Base-by-base conservation (phyloP, 2,113 vertebrate species). In the Onychostoma macrolepis region DNA sequence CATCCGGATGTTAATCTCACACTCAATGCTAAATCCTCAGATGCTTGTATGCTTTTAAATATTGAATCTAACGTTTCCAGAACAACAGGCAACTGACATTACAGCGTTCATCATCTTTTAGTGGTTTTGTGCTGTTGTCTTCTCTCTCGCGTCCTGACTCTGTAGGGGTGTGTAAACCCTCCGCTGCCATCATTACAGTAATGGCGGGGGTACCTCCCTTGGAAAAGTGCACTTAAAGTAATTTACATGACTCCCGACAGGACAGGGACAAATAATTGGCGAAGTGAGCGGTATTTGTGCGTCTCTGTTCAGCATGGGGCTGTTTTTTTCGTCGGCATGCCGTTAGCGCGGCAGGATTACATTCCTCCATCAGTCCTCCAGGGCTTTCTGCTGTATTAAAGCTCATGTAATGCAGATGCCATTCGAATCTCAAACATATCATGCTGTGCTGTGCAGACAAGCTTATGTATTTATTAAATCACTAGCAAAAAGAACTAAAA, bases 191-290 rank as follows among this genome's bases (percentile, higher is more conserved):
- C 93, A 93, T 95, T 94, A 94, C 90, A 41, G 65, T 92, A 92
- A 95, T 93, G 90, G 92, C 86, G 24, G 82, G 85, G 61, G 56
- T 84, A 90, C 92, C 41, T 83, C 63, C 63, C 93, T 90, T 89
- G 75, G 92, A 92, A 94, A 94, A 94, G 93, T 94, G 94, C 94
- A 94, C 94, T 96, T 95, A 94, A 94, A 95, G 94, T 95, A 92
- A 95, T 95, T 96, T 94, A 91, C 93, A 93, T 94, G 93, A 92
- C 93, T 95, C 92, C 90, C 89, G 89, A 92, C 58, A 91, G 93
- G 93, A 94, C 92, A 90, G 92, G 84, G 92, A 93, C 93, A 93
- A 94, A 94, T 95, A 94, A 95, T 95, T 94, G 93, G 91, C 89
- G 88, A 87, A 92, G 89, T 87, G 92, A 93, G 90, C 91, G 92